A percentile compares a stretch with the other conserved stretches of the same genome.
Conservation (phyloP, 2,113 vertebrate genomes). For the Atlantisia rogersi region DNA sequence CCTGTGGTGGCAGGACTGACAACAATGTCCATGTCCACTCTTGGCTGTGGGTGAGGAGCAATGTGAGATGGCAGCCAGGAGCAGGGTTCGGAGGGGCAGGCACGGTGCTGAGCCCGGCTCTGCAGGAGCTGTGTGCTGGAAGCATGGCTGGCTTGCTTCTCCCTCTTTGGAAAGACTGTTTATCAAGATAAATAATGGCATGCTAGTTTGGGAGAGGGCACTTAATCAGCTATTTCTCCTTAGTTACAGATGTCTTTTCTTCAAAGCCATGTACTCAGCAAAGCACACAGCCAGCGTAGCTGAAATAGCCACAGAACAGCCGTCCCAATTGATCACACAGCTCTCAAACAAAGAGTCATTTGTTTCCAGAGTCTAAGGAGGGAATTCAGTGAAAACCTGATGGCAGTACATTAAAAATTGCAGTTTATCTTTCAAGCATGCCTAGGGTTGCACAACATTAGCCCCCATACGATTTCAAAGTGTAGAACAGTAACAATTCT, state of each 20-base stretch:
- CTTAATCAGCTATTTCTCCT: constrained; percentile 42
- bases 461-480: background rate
- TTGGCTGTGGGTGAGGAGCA: background rate
- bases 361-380: constrained; percentile 3
- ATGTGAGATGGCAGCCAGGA: background rate
- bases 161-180: background rate
- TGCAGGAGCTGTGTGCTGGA: background rate
- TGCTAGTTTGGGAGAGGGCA: constrained; percentile 3
- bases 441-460: background rate
- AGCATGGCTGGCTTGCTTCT: background rate
- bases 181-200: constrained; percentile 44
- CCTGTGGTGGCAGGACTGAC: background rate
- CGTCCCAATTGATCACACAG: background rate
- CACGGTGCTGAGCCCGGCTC: background rate
- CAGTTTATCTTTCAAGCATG: constrained; percentile 6
- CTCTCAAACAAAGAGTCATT: constrained; percentile 12
- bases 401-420: constrained; percentile 24
- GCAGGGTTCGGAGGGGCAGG: background rate
- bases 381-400: background rate
- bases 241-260: constrained; percentile 42
- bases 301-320: constrained; percentile 6
- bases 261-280: constrained; percentile 35
- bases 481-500: background rate
- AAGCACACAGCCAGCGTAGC: background rate
- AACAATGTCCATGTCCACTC: no score